A percentile compares a stretch with the other conserved stretches of the same genome.
Evolutionary conservation across 2,113 vertebrate genomes (phyloP).

Genomic region (Scopus umbretta): DNA sequence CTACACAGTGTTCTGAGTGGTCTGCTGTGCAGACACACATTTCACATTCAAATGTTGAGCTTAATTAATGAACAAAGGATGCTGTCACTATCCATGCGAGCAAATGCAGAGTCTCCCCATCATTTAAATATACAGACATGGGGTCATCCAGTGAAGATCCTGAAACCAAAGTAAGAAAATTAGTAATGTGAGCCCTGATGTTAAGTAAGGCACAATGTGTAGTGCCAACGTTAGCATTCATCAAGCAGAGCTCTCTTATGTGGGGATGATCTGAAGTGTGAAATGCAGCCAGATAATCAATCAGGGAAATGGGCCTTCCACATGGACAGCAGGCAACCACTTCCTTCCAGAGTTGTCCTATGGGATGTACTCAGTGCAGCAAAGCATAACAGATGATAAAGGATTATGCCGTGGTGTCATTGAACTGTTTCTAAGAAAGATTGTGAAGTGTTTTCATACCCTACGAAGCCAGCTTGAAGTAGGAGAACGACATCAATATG

Average conservation of each 20-base stretch:
- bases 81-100: background rate
- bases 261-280: background rate
- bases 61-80: background rate
- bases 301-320: constrained; percentile 6
- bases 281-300: background rate
- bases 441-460: background rate
- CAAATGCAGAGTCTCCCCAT: background rate
- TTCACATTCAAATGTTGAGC: background rate
- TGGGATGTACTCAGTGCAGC: background rate
- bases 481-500: background rate
- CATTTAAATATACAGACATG: background rate
- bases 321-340: background rate
- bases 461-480: background rate
- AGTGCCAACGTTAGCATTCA: background rate
- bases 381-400: constrained; percentile 17
- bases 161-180: background rate
- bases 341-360: background rate
- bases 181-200: background rate
- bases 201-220: background rate
- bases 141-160: background rate
- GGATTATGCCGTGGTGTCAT: background rate
- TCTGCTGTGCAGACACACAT: background rate
- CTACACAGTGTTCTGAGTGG: background rate
- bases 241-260: background rate
- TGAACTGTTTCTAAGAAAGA: background rate